These are phyloP conservation scores for Suricata suricatta DNA, from an alignment of 2,113 vertebrate species.

Conservation along the genomic window DNA sequence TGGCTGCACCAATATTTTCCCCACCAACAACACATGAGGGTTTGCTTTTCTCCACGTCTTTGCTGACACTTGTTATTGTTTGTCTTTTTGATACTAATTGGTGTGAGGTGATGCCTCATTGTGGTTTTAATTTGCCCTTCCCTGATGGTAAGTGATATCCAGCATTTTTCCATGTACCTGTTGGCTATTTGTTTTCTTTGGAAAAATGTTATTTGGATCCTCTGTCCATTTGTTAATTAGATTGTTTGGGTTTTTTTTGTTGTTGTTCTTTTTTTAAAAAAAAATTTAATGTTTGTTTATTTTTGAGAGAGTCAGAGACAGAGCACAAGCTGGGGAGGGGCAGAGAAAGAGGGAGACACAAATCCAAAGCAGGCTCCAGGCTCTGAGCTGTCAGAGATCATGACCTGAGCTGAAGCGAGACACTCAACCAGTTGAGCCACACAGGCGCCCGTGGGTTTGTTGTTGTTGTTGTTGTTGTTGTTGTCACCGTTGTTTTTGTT, in stretches of 20 bases:
- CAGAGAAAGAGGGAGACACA: no score
- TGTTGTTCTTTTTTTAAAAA: not conserved
- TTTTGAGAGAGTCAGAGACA: no score
- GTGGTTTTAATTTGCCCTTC: not conserved
- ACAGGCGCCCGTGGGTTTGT: no score
- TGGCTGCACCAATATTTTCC: not conserved
- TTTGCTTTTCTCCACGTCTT: not conserved
- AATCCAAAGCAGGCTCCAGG: no score
- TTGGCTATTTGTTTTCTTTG: not conserved
- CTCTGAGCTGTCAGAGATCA: no score
- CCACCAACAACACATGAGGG: not conserved
- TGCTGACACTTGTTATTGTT: not conserved
- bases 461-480: no score
- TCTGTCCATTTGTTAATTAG: not conserved
- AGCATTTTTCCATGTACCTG: not conserved
- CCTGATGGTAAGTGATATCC: not conserved
- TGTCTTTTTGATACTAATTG: not conserved
- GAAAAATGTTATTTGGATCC: not conserved
- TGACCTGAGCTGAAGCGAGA: no score
- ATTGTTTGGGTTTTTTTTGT: no score
- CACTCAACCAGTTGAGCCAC: no score
- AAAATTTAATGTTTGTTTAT: no score
- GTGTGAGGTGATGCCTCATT: not conserved
- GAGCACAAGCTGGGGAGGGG: no score
- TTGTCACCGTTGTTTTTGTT: not conserved